A percentile compares a stretch with the other conserved stretches of the same genome.
Conservation (phyloP, 2,888 invertebrate genomes). For the Chirona hameri region DNA sequence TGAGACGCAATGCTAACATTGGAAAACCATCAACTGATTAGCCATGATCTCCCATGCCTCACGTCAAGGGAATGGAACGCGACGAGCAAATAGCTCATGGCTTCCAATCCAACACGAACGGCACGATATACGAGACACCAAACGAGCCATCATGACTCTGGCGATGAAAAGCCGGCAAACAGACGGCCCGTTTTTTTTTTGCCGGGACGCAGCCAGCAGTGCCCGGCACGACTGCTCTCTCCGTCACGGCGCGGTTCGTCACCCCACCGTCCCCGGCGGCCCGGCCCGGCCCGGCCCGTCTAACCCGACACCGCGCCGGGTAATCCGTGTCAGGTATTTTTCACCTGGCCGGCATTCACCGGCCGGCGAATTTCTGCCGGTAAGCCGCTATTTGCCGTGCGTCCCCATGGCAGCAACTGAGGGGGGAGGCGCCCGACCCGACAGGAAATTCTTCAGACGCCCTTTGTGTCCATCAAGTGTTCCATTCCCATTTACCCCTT, state of each 20-base stretch:
- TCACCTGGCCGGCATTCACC: not conserved
- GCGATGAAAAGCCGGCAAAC: not conserved
- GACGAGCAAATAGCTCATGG: too few relatives aligned
- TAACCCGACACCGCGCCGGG: not conserved
- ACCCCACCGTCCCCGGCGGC: not conserved
- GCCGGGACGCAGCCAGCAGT: not conserved
- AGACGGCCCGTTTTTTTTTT: not conserved
- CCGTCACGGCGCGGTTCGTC: not conserved
- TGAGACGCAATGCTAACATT: too few relatives aligned
- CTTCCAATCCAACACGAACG: too few relatives aligned
- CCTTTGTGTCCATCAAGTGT: constrained; percentile 22
- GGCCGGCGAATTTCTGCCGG: not conserved
- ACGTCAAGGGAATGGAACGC: too few relatives aligned
- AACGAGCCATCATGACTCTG: too few relatives aligned
- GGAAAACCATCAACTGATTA: too few relatives aligned
- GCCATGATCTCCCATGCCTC: too few relatives aligned
- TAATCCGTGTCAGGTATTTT: not conserved
- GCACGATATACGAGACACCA: too few relatives aligned
- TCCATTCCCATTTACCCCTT: constrained; percentile 24
- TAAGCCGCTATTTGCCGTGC: not conserved
- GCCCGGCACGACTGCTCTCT: too few relatives aligned
- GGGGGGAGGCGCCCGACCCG: not conserved
- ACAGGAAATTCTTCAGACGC: not conserved
- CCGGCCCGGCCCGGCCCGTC: not conserved
- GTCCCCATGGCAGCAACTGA: not conserved